These are phyloP conservation scores for Calcarius lapponicus DNA, from an alignment of 2,797 vertebrate species.

Conservation along the genomic window DNA sequence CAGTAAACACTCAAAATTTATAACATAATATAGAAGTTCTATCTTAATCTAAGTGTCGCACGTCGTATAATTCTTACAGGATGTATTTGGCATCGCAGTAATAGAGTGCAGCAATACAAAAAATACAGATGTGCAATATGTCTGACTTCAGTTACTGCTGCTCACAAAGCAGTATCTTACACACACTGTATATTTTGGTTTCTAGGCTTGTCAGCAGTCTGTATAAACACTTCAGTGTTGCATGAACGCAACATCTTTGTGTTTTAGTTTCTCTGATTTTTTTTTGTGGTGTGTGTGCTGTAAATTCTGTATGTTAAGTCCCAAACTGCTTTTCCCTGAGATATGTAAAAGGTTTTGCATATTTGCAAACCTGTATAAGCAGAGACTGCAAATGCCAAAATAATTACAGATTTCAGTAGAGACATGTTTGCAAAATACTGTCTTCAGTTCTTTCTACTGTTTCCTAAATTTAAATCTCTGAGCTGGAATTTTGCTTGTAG, in stretches of 20 bases:
- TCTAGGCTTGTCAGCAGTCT: constrained; percentile 15
- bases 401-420: not conserved
- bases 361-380: not conserved
- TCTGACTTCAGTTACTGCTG: constrained; percentile 6
- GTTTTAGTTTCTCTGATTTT: not conserved
- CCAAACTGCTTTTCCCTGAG: not conserved
- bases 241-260: not conserved
- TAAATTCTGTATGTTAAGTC: not conserved
- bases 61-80: not conserved
- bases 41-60: not conserved
- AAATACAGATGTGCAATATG: not conserved
- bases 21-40: not conserved
- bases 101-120: not conserved
- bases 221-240: constrained; percentile 1
- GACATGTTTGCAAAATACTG: not conserved
- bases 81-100: not conserved
- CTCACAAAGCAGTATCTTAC: not conserved
- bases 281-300: not conserved
- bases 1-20: not conserved
- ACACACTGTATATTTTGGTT: not conserved
- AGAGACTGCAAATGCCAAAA: not conserved
- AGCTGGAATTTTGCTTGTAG: not conserved
- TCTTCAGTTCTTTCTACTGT: not conserved
- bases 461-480: not conserved
- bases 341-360: not conserved